phyloP scores from a whole-genome alignment of 2,888 invertebrate species.

The Ennomos erosarius region DNA sequence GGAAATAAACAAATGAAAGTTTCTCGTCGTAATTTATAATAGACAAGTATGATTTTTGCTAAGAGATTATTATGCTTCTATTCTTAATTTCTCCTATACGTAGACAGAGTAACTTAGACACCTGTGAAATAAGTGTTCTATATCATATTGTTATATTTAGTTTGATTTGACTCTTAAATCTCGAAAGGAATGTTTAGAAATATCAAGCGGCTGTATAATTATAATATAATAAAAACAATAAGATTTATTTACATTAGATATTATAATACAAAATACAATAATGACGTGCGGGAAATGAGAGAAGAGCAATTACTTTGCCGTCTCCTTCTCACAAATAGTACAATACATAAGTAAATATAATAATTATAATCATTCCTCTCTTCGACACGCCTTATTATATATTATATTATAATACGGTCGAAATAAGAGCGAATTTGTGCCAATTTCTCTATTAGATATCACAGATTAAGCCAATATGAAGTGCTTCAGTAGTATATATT shows the following conservation, averaged over 20 bases:
- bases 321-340: conserved; percentile 4
- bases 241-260: conserved; percentile 38
- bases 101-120: background rate
- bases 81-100: background rate
- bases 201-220: conserved; percentile 59
- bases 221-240: conserved; percentile 53
- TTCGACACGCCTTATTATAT: conserved; percentile 30
- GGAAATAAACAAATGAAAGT: no score
- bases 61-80: background rate
- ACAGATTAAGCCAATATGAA: conserved; percentile 80
- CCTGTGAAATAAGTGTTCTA: conserved; percentile 1
- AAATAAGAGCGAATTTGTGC: conserved; percentile 55
- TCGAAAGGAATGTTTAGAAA: conserved; percentile 38
- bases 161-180: background rate
- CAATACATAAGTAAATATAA: no score
- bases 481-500: conserved; percentile 37
- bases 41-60: no score
- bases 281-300: conserved; percentile 3
- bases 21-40: no score
- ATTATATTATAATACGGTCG: conserved; percentile 28
- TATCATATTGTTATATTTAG: background rate
- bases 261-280: background rate
- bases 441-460: conserved; percentile 70
- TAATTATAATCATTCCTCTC: background rate
- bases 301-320: background rate